A percentile compares a stretch with the other conserved stretches of the same genome.
These are phyloP conservation scores for Vulpes vulpes DNA, from an alignment of 2,113 vertebrate genomes.

Conservation along the genomic window DNA sequence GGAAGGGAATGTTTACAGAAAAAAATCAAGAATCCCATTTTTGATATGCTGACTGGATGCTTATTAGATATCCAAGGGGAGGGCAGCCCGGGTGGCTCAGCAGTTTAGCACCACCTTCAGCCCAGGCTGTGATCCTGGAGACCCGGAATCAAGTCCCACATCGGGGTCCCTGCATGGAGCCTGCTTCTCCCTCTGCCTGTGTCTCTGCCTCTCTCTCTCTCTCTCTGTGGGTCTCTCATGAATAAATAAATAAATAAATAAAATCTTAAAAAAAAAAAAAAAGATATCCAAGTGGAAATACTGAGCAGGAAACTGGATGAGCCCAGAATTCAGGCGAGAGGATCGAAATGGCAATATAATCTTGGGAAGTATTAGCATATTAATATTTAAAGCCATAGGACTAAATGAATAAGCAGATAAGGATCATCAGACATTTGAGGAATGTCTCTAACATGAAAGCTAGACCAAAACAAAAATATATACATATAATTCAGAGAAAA, in stretches of 20 bases:
- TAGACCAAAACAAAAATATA: not conserved
- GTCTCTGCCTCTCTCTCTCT: too few relatives aligned
- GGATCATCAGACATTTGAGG: not conserved
- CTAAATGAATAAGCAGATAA: slow-evolving; percentile 40
- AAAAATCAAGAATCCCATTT: slow-evolving; percentile 4
- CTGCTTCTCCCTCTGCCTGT: too few relatives aligned
- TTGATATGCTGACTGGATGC: not conserved
- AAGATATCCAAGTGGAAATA: not conserved
- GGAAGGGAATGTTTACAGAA: not conserved
- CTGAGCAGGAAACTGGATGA: not conserved
- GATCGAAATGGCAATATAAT: slow-evolving; percentile 6
- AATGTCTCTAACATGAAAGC: not conserved
- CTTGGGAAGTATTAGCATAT: not conserved
- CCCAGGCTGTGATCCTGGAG: too few relatives aligned
- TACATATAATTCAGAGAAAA: not conserved
- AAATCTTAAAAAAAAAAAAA: too few relatives aligned
- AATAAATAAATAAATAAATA: too few relatives aligned
- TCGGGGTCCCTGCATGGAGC: too few relatives aligned
- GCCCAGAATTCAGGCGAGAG: not conserved
- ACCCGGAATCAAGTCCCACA: too few relatives aligned
- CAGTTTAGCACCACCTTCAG: too few relatives aligned
- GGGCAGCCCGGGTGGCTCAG: too few relatives aligned
- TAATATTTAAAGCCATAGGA: slow-evolving; percentile 25
- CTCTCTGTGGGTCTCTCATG: too few relatives aligned
- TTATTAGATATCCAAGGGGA: not conserved